Conservation (phyloP, 2,113 vertebrate genomes). For the Chamaea fasciata region DNA sequence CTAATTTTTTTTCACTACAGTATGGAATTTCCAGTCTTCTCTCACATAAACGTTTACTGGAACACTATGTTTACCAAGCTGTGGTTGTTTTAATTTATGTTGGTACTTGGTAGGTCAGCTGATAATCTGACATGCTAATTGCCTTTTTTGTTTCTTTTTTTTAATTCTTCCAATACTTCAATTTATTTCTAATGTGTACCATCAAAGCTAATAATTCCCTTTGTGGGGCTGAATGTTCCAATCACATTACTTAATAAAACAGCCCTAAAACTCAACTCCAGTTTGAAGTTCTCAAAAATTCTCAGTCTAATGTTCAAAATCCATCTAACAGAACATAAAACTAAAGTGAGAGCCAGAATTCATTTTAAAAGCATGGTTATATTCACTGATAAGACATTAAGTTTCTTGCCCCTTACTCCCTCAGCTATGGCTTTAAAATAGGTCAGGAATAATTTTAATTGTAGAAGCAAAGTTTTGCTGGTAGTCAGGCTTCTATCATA, state of each 20-base stretch:
- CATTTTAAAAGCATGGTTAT: not conserved
- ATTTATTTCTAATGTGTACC: not conserved
- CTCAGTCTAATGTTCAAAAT: not conserved
- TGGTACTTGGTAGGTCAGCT: not conserved
- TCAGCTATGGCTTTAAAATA: not conserved
- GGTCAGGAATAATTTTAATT: not conserved
- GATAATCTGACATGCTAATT: not conserved
- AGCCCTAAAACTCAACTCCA: not conserved
- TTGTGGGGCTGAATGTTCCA: not conserved
- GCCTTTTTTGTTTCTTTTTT: not conserved
- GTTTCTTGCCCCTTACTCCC: not conserved
- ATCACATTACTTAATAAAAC: not conserved
- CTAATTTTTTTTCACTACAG: not conserved
- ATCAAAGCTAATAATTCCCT: not conserved
- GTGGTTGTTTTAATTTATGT: not conserved
- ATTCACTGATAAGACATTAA: not conserved
- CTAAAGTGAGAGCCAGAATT: not conserved
- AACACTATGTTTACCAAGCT: not conserved
- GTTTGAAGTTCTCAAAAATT: not conserved
- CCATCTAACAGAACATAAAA: not conserved
- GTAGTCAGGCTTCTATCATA: not conserved
- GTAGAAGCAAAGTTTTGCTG: not conserved
- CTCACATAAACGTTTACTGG: not conserved
- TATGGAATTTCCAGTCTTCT: not conserved
- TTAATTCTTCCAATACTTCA: not conserved